Evolutionary conservation across 2,888 invertebrate genomes (phyloP).

Genomic region (Erannis defoliaria): DNA sequence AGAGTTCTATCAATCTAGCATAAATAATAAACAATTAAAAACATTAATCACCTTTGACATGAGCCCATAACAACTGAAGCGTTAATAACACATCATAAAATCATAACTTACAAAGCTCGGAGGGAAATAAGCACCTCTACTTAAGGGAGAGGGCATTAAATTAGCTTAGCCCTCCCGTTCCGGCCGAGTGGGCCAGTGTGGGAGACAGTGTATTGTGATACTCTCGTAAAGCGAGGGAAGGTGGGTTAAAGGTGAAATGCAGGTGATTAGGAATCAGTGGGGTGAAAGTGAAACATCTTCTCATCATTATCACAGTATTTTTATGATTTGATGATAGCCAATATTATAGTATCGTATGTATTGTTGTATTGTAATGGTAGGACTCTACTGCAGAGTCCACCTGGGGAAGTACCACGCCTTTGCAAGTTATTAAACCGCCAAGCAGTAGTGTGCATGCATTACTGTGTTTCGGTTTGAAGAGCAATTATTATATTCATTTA

Average conservation of each 20-base stretch:
- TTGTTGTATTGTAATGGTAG: too few relatives aligned
- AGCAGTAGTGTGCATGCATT: too few relatives aligned
- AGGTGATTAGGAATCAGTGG: constrained; percentile 8
- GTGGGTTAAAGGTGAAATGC: background rate
- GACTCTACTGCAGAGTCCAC: too few relatives aligned
- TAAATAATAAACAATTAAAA: background rate
- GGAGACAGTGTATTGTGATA: constrained; percentile 4
- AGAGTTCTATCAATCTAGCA: background rate
- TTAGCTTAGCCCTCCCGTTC: constrained; percentile 30
- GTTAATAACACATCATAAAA: constrained; percentile 10
- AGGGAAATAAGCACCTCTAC: constrained; percentile 15
- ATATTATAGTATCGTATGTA: too few relatives aligned
- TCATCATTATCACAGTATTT: too few relatives aligned
- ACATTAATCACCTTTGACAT: constrained; percentile 3
- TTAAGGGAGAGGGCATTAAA: constrained; percentile 20
- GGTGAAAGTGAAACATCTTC: background rate
- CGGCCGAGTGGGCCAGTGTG: constrained; percentile 1
- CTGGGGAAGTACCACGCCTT: too few relatives aligned
- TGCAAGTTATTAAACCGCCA: too few relatives aligned
- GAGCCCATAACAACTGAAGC: background rate
- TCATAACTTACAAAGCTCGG: constrained; percentile 15
- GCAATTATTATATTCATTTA: too few relatives aligned
- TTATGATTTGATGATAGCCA: background rate
- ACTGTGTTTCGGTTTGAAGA: too few relatives aligned
- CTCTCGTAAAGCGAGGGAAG: background rate